Evolutionary conservation across 2,113 vertebrate genomes (phyloP).

Genomic region (Plecturocebus donacophilus): DNA sequence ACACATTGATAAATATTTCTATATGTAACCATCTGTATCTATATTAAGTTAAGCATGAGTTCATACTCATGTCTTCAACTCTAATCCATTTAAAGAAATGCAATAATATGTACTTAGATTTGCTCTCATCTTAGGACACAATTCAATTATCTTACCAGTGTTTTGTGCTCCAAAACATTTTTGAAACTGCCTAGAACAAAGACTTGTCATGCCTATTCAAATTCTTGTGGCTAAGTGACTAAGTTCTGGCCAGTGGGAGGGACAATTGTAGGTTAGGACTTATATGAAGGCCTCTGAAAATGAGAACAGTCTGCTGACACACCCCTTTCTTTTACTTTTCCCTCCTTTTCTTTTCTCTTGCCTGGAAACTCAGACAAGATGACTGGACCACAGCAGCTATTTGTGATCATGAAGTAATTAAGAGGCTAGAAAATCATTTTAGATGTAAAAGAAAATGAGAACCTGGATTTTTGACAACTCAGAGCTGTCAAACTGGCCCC

Average conservation of each 20-base stretch:
- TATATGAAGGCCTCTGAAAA: not conserved
- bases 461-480: not conserved
- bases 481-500: not conserved
- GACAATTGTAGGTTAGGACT: not conserved
- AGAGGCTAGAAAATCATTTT: not conserved
- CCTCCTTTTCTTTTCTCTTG: not conserved
- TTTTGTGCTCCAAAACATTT: not conserved
- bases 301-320: not conserved
- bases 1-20: not conserved
- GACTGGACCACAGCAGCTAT: not conserved
- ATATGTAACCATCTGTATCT: not conserved
- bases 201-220: not conserved
- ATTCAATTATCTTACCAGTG: not conserved
- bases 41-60: not conserved
- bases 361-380: not conserved
- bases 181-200: not conserved
- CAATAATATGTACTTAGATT: not conserved
- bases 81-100: slow-evolving; percentile 25
- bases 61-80: not conserved
- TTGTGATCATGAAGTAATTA: not conserved
- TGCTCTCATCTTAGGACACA: not conserved
- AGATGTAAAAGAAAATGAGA: not conserved
- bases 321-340: not conserved
- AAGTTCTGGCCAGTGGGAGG: not conserved
- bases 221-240: not conserved